These are phyloP conservation scores for Oreochromis mossambicus DNA, from an alignment of 2,797 vertebrate genomes.

Conservation along the genomic window DNA sequence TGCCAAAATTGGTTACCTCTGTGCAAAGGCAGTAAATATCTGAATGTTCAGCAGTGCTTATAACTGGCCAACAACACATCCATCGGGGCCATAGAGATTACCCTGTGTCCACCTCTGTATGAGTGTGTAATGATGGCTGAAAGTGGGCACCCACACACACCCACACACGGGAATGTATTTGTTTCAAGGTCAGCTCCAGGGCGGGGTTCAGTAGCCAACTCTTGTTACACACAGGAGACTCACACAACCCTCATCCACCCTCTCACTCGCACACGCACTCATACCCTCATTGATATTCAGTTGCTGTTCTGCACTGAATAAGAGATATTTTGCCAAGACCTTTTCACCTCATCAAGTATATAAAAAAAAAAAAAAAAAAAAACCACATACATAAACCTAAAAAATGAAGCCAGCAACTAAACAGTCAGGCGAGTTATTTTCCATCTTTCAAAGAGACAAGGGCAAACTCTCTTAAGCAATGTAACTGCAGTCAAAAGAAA, in stretches of 20 bases:
- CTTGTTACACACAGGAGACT: constrained; percentile 53
- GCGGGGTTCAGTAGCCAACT: constrained; percentile 49
- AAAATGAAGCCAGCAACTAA: background rate
- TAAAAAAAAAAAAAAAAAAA: background rate
- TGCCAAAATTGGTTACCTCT: background rate
- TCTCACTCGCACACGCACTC: background rate
- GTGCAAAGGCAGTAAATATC: background rate
- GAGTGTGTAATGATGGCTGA: constrained; percentile 5
- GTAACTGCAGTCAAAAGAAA: background rate
- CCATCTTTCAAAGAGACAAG: background rate
- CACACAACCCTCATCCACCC: background rate
- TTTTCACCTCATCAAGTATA: background rate
- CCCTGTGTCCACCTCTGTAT: background rate
- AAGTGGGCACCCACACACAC: background rate
- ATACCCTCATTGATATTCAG: constrained; percentile 24
- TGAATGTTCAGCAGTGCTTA: background rate
- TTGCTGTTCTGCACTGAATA: background rate
- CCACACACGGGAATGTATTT: constrained; percentile 23
- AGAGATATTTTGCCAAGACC: background rate
- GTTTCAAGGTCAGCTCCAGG: constrained; percentile 65
- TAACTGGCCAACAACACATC: background rate
- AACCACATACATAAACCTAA: background rate
- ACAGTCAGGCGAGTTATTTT: background rate
- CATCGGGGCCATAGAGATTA: background rate
- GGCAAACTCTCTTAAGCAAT: background rate